Evolutionary conservation across 1,140 invertebrate species (phyloP), one percentile per base, ranked within the genome.

Genomic region (Colletes gigas): DNA sequence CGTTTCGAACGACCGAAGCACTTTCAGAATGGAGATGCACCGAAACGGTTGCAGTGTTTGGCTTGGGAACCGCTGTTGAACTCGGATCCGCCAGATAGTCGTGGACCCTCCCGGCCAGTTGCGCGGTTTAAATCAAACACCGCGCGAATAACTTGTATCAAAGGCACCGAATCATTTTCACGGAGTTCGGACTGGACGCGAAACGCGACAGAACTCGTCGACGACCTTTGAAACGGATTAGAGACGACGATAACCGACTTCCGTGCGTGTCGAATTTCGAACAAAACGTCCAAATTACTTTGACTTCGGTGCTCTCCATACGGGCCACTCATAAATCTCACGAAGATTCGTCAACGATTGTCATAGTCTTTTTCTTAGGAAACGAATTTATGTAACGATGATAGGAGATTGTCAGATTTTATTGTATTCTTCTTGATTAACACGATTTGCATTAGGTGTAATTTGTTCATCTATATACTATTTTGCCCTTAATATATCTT

Each of bases 71-170:
- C 71, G 21, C 8, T n/a, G 71, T 52, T 73, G 17, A 73, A 73
- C 47, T 50, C 30, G 72, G 12, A 65, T 44, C 19, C 60, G 21
- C 10, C 21, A 14, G 72, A 65, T 66, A 44, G 17, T 15, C 50
- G 17, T 0, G 30, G 5, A 44, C 19, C 19, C 50, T 63, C 17
- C 30, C 21, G 62, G 60, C 50, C 62, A 65, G 62, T 75, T 55
- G n/a, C 50, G 72, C 50, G 72, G 72, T 63, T 75, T 55, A 65
- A 75, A 50, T 39, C 72, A 75, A 54, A 75, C 50, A 54, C 62
- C 19, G 6, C 30, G 72, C 30, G 62, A 66, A 65, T 66, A 74
- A 75, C 72, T 75, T 75, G 72, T 44, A 41, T 75, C 60, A 63
- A 65, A 75, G 72, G 62, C 72, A 55, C 9, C 17, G 62, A 41